phyloP scores from a whole-genome alignment of 2,797 vertebrate species.

The Distichodus sexfasciatus region DNA sequence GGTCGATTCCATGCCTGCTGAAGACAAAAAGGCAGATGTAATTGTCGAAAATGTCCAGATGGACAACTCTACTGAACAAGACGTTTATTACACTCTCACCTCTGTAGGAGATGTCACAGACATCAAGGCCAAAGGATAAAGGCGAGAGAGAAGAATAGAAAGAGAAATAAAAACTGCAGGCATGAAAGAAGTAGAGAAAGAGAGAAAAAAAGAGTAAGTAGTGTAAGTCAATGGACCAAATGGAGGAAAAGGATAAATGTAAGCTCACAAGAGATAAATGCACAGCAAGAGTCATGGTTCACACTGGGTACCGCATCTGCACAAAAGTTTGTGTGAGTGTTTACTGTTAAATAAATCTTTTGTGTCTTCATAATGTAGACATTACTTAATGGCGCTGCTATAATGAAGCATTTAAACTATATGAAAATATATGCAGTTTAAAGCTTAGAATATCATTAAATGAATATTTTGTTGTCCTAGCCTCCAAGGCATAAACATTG shows the following conservation, averaged over 20 bases:
- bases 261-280: no score
- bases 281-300: no score
- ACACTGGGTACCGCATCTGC: no score
- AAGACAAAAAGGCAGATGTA: conserved; percentile 29
- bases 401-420: no score
- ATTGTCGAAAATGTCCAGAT: background rate
- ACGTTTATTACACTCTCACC: conserved; percentile 73
- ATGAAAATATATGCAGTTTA: no score
- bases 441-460: no score
- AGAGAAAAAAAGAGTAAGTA: conserved; percentile 20
- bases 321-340: no score
- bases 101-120: conserved; percentile 84
- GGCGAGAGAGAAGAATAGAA: conserved; percentile 99
- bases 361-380: no score
- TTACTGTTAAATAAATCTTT: no score
- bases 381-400: no score
- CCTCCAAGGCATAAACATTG: no score
- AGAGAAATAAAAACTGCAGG: conserved; percentile 96
- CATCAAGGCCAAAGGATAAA: conserved; percentile 99
- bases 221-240: conserved; percentile 8
- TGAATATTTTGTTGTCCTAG: no score
- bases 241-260: background rate
- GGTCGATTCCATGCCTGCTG: conserved; percentile 77
- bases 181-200: background rate
- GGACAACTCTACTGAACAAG: background rate